phyloP scores from a whole-genome alignment of 2,888 invertebrate genomes.

The Spisula solida region DNA sequence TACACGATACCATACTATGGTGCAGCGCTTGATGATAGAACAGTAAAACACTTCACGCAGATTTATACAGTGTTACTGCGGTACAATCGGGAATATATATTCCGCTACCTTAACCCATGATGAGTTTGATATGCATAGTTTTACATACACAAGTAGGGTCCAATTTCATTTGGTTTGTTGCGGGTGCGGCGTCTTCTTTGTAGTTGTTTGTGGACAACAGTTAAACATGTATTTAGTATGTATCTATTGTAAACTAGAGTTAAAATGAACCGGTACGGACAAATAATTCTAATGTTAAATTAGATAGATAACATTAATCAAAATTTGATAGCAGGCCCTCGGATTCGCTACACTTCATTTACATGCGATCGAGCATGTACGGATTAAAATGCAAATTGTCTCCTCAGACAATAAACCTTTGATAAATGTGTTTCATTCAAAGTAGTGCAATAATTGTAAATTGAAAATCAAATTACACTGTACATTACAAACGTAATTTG shows the following conservation, averaged over 20 bases:
- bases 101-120: too few relatives aligned
- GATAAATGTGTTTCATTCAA: not conserved
- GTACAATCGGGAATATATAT: too few relatives aligned
- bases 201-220: not conserved
- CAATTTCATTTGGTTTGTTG: too few relatives aligned
- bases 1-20: too few relatives aligned
- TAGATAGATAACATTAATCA: slow-evolving; percentile 6
- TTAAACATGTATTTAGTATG: not conserved
- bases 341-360: not conserved
- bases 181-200: not conserved
- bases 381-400: not conserved
- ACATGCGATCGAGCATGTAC: not conserved
- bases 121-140: too few relatives aligned
- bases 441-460: too few relatives aligned
- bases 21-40: too few relatives aligned
- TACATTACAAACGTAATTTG: too few relatives aligned
- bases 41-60: too few relatives aligned
- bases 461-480: too few relatives aligned
- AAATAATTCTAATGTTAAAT: not conserved
- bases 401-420: not conserved
- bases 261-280: not conserved
- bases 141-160: too few relatives aligned
- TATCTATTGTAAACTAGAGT: not conserved
- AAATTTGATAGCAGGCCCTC: not conserved
- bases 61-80: too few relatives aligned